Conservation (phyloP, 1,140 invertebrate genomes). For the Akabosia matsudoensis region DNA sequence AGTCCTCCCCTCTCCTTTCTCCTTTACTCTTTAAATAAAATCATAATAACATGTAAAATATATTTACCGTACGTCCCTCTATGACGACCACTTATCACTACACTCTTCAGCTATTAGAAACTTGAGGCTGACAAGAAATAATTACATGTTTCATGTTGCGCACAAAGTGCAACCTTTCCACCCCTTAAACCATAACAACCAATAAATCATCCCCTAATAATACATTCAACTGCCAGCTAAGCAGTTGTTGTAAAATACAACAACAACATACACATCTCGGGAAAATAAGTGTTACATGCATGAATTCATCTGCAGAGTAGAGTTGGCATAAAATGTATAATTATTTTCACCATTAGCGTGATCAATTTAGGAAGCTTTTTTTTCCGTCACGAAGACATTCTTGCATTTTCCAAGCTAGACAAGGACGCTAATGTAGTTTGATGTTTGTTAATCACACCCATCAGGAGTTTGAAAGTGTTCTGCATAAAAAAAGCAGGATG, state of each 20-base stretch:
- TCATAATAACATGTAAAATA: background rate
- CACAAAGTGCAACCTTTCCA: conserved; percentile 21
- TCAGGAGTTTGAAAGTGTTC: no score
- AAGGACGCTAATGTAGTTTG: no score
- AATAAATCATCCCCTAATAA: conserved; percentile 24
- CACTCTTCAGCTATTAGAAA: background rate
- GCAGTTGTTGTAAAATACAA: background rate
- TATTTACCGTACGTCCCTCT: background rate
- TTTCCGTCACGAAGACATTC: no score
- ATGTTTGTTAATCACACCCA: no score
- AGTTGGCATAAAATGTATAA: conserved; percentile 9
- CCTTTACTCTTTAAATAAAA: background rate
- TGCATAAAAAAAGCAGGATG: background rate
- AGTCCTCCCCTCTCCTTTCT: background rate
- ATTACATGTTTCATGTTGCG: conserved; percentile 23
- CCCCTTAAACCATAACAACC: conserved; percentile 20
- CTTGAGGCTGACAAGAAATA: conserved; percentile 9
- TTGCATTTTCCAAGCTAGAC: no score
- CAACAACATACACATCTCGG: background rate
- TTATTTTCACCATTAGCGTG: conserved; percentile 19
- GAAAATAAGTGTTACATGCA: background rate
- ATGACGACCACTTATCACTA: background rate
- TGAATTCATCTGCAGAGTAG: background rate
- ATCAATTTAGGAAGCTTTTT: background rate
- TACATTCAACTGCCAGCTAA: background rate